These are phyloP conservation scores for Tringa solitaria DNA, from an alignment of 2,113 vertebrate genomes.

Conservation along the genomic window DNA sequence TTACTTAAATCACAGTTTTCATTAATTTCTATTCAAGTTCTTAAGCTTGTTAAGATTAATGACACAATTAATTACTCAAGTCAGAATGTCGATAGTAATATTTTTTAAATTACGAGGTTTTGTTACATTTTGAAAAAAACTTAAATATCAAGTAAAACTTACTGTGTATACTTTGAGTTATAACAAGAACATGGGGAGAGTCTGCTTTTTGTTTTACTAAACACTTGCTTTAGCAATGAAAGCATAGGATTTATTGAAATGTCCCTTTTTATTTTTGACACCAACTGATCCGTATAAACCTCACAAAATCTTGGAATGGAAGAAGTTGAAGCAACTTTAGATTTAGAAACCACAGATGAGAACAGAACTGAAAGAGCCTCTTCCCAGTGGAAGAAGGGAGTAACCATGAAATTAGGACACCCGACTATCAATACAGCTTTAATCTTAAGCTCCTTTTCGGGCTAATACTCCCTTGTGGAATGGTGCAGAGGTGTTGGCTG, in stretches of 20 bases:
- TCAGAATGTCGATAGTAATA: neutral
- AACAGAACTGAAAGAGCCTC: neutral
- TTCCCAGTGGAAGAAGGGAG: neutral
- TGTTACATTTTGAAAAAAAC: neutral
- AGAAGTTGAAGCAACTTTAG: neutral
- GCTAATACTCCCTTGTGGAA: neutral
- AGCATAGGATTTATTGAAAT: neutral
- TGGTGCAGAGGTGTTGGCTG: neutral
- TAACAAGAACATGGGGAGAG: neutral
- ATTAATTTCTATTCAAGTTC: neutral
- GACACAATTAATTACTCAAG: neutral
- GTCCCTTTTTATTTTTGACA: neutral
- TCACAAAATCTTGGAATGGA: neutral
- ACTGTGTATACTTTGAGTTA: neutral
- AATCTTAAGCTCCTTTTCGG: slow-evolving; percentile 57
- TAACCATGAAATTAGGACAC: slow-evolving; percentile 39
- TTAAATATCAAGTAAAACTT: neutral
- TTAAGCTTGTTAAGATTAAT: neutral
- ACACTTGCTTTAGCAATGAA: neutral
- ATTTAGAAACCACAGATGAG: neutral
- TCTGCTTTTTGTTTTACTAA: neutral
- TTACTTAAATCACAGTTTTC: neutral
- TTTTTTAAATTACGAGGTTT: neutral
- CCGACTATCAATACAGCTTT: slow-evolving; percentile 26
- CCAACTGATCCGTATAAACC: neutral